phyloP scores from a whole-genome alignment of 1,140 invertebrate genomes.

The Drosophila truncata region DNA sequence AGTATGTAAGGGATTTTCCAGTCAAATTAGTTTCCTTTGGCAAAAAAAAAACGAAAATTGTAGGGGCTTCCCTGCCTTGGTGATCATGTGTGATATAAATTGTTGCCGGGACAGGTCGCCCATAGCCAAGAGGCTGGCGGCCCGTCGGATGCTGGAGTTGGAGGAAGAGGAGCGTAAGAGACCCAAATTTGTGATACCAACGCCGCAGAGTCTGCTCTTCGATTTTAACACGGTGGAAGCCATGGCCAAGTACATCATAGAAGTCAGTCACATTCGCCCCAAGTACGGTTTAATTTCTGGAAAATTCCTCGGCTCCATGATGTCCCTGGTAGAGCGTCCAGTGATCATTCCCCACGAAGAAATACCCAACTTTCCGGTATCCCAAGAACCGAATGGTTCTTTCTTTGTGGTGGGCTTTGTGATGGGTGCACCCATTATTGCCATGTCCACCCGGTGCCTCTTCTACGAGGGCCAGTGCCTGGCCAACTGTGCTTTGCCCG shows the following conservation, averaged over 20 bases:
- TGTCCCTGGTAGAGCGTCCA: slow-evolving; percentile 90
- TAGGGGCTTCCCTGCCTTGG: neutral
- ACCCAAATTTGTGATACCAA: slow-evolving; percentile 26
- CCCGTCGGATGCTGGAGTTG: slow-evolving; percentile 10
- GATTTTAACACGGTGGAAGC: slow-evolving; percentile 90
- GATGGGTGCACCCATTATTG: slow-evolving; percentile 91
- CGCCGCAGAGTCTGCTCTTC: slow-evolving; percentile 45
- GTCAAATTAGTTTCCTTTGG: neutral
- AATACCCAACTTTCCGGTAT: slow-evolving; percentile 95
- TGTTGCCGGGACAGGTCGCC: slow-evolving; percentile 56
- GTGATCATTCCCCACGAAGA: slow-evolving; percentile 92
- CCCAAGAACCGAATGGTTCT: slow-evolving; percentile 89
- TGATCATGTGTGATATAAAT: slow-evolving; percentile 53
- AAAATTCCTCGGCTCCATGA: slow-evolving; percentile 93
- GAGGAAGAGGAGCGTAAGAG: slow-evolving; percentile 17
- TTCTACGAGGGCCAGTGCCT: slow-evolving; percentile 95
- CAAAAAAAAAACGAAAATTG: neutral
- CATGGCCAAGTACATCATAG: slow-evolving; percentile 91
- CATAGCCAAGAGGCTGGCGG: slow-evolving; percentile 46
- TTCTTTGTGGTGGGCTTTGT: slow-evolving; percentile 94
- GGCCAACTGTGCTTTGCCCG: slow-evolving; percentile 94
- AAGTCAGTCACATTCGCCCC: slow-evolving; percentile 89
- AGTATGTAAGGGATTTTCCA: neutral
- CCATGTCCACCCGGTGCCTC: slow-evolving; percentile 98
- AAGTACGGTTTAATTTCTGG: slow-evolving; percentile 97